These are phyloP conservation scores for Conus canariensis DNA, from an alignment of 2,888 invertebrate genomes.

Conservation along the genomic window DNA sequence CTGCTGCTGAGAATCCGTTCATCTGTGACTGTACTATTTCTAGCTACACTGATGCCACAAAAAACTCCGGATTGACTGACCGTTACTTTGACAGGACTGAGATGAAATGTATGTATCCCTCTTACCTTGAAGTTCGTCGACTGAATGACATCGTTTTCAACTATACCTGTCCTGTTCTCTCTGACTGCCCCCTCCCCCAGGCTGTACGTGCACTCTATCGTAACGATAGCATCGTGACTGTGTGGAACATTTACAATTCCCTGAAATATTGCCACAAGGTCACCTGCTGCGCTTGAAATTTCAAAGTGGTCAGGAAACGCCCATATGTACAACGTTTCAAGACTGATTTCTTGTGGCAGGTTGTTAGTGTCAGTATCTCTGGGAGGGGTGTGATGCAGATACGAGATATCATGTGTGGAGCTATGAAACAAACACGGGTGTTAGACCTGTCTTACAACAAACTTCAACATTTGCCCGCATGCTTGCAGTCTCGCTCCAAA, in stretches of 20 bases:
- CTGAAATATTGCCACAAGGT: background rate
- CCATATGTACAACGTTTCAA: background rate
- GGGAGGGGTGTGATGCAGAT: background rate
- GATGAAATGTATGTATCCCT: slow-evolving; percentile 26
- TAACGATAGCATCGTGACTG: background rate
- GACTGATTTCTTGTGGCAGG: slow-evolving; percentile 15
- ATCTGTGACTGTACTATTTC: slow-evolving; percentile 35
- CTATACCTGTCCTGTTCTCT: slow-evolving; percentile 17
- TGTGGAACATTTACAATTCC: background rate
- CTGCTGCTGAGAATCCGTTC: slow-evolving; percentile 28
- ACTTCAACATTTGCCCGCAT: slow-evolving; percentile 25
- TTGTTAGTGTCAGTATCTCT: slow-evolving; percentile 29
- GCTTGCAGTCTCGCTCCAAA: slow-evolving; percentile 25
- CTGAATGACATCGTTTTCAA: background rate
- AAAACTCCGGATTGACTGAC: background rate
- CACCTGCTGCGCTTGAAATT: slow-evolving; percentile 1
- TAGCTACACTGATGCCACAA: background rate
- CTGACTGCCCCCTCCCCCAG: background rate
- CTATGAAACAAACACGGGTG: background rate
- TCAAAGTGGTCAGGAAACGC: background rate
- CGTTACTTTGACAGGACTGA: background rate
- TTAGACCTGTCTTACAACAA: slow-evolving; percentile 37
- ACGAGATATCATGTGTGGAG: slow-evolving; percentile 25
- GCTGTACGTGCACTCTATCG: slow-evolving; percentile 22
- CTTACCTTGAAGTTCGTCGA: background rate